These are phyloP conservation scores for Orchestia grillus DNA, from an alignment of 1,140 invertebrate genomes.

Conservation along the genomic window DNA sequence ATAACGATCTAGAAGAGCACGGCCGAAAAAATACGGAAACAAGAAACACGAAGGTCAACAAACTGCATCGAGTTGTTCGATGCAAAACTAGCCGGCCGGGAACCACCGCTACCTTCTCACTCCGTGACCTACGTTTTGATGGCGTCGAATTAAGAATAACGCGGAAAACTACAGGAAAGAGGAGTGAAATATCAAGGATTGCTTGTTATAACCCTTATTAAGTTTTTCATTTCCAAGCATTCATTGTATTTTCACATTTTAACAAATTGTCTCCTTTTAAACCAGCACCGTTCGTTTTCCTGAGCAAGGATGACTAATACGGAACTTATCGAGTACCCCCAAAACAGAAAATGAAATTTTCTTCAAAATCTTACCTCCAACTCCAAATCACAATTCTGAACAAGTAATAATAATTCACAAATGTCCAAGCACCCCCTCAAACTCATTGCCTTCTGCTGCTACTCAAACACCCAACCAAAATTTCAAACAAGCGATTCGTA, in stretches of 20 bases:
- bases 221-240: background rate
- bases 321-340: too few species aligned
- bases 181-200: background rate
- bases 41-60: background rate
- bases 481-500: background rate
- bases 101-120: background rate
- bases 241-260: background rate
- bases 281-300: too few species aligned
- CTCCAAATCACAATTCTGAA: background rate
- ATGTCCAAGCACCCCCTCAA: background rate
- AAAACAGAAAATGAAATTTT: too few species aligned
- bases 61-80: background rate
- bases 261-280: background rate
- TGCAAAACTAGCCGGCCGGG: too few species aligned
- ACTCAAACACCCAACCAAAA: background rate
- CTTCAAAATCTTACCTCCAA: too few species aligned
- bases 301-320: too few species aligned
- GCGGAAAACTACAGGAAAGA: background rate
- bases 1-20: background rate
- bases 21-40: background rate
- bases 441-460: background rate
- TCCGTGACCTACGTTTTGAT: background rate
- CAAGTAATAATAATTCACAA: background rate
- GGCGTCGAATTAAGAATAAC: background rate
- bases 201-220: background rate